Percentiles rank a stretch among this genome's conserved stretches.
phyloP scores from a whole-genome alignment of 2,888 invertebrate species.

The Tethea ocularis region DNA sequence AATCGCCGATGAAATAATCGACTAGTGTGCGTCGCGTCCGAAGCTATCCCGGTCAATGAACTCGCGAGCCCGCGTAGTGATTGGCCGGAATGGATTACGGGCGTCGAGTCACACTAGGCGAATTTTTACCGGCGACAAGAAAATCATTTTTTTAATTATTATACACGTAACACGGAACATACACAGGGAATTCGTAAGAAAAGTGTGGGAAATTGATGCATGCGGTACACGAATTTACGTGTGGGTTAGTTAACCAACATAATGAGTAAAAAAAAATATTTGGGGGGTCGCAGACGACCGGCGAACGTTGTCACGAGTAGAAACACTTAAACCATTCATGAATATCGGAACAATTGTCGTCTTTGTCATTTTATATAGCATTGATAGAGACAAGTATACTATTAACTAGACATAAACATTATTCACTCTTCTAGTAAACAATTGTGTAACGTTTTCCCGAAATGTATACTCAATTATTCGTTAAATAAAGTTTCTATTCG shows the following conservation, averaged over 20 bases:
- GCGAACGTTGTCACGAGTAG: slow-evolving; percentile 6
- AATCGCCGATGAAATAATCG: slow-evolving; percentile 38
- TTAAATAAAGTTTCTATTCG: background rate
- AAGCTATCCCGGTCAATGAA: slow-evolving; percentile 18
- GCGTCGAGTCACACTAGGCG: slow-evolving; percentile 43
- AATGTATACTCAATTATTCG: too few species aligned
- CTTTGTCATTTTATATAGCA: too few species aligned
- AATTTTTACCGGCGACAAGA: slow-evolving; percentile 39
- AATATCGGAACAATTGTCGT: too few species aligned
- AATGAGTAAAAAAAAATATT: slow-evolving; percentile 52
- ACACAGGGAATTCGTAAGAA: slow-evolving; percentile 57
- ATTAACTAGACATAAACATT: background rate
- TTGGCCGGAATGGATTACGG: background rate
- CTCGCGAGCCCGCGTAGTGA: slow-evolving; percentile 17
- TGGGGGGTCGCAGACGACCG: slow-evolving; percentile 65
- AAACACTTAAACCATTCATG: too few species aligned
- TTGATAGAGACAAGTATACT: too few species aligned
- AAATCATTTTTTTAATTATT: slow-evolving; percentile 30
- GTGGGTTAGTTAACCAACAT: slow-evolving; percentile 55
- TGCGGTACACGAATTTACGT: slow-evolving; percentile 62
- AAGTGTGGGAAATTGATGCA: slow-evolving; percentile 63
- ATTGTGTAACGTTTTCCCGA: too few species aligned
- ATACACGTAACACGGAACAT: slow-evolving; percentile 60
- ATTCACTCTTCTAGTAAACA: too few species aligned
- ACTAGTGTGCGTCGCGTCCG: slow-evolving; percentile 37